Percentiles rank a stretch among this genome's conserved stretches.
Conservation (phyloP, 1,140 invertebrate species). For the Eupristina koningsbergeri region DNA sequence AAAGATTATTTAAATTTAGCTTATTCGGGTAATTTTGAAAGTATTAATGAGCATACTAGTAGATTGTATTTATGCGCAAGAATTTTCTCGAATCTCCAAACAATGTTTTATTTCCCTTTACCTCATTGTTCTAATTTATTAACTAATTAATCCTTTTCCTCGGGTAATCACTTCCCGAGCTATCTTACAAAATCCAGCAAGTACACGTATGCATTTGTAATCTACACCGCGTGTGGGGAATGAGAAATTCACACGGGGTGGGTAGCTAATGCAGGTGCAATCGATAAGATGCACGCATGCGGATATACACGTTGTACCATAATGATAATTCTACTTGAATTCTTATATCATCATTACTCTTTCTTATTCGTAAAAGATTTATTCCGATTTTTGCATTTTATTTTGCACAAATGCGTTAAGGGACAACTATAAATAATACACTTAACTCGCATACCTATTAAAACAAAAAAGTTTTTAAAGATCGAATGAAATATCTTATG, state of each 20-base stretch:
- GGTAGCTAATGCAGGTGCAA: constrained; percentile 1
- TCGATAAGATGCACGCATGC: background rate
- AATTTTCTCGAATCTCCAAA: background rate
- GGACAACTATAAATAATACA: background rate
- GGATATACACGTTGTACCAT: background rate
- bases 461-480: no score
- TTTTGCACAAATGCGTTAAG: background rate
- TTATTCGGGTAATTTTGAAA: no score
- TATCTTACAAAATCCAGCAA: background rate
- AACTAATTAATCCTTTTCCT: constrained; percentile 19
- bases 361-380: background rate
- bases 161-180: constrained; percentile 13
- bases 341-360: background rate
- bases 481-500: no score
- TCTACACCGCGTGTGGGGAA: background rate
- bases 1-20: no score
- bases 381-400: background rate
- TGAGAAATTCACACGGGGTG: constrained; percentile 18
- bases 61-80: background rate
- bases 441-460: no score
- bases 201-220: background rate
- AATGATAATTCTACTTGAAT: background rate
- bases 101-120: background rate
- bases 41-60: no score
- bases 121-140: background rate